phyloP scores from a whole-genome alignment of 2,888 invertebrate species.

The Temnothorax rugatulus region DNA sequence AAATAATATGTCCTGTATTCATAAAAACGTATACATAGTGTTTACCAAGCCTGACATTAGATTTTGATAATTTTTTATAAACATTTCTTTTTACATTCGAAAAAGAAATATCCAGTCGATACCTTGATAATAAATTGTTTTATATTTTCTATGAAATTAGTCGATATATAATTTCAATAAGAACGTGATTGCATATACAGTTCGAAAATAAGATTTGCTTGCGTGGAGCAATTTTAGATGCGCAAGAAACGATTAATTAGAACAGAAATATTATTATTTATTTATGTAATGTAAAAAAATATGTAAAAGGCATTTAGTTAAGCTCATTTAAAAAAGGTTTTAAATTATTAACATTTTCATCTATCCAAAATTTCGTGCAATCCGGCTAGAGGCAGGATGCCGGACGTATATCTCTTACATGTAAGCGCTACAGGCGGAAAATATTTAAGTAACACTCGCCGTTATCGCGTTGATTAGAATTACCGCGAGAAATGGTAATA shows the following conservation, averaged over 20 bases:
- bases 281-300: slow-evolving; percentile 72
- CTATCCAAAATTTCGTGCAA: slow-evolving; percentile 68
- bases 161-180: not conserved
- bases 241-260: not conserved
- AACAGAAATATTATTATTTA: slow-evolving; percentile 72
- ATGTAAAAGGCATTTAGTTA: slow-evolving; percentile 67
- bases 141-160: slow-evolving; percentile 16
- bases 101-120: slow-evolving; percentile 23
- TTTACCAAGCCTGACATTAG: slow-evolving; percentile 28
- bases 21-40: not conserved
- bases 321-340: slow-evolving; percentile 50
- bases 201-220: slow-evolving; percentile 6
- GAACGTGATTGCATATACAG: not conserved
- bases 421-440: slow-evolving; percentile 64
- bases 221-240: not conserved
- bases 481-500: slow-evolving; percentile 15
- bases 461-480: slow-evolving; percentile 26
- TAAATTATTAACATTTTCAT: slow-evolving; percentile 71
- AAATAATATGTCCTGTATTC: slow-evolving; percentile 59
- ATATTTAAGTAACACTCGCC: slow-evolving; percentile 6
- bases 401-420: slow-evolving; percentile 15
- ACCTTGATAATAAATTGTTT: slow-evolving; percentile 2
- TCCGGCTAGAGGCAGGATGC: slow-evolving; percentile 49
- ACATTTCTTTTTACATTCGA: slow-evolving; percentile 40
- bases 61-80: slow-evolving; percentile 31